Evolutionary conservation across 2,888 invertebrate genomes (phyloP), one percentile per base, ranked within the genome.

Genomic region (Platerodrilus igneus): DNA sequence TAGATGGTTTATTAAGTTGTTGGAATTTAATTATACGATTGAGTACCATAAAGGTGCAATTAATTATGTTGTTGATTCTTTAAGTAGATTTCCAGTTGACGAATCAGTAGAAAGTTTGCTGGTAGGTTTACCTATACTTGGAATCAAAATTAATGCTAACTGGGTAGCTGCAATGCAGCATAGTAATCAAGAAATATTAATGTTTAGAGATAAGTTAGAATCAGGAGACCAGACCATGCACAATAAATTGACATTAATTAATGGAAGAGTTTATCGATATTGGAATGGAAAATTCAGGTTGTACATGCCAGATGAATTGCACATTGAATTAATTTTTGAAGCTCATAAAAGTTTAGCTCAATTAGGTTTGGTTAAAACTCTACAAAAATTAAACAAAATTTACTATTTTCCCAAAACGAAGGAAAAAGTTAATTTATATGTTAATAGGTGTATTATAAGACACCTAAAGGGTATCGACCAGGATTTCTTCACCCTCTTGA

Each of bases 401-500:
- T 37, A 37, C 22, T 60, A 60, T 57, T 62, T 62, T 30, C 55
- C 58, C 1, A 55, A 53, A 39, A 55, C 58, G 55, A 41, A 44
- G 1, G 38, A 48, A 1, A 54, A 51, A 37, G 46, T 57, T 15
- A 37, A 23, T 3, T 58, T 58, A 33, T 59, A 61, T 29, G 47
- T 61, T 3, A 41, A 17, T 0, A 9, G 45, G 1, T 61, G 60
- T 41, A 56, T 42, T 53, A 56, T 2, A 62, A 60, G 33, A 52
- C 52, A 0, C 41, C 40, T 7, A 20, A 36, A 50, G 39, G 60
- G 0, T 13, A 30, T 55, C 1, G 48, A 37, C 4, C 47, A 18
- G 59, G 55, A 1, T 41, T 46, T 17, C 20, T 59, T n/a, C 41
- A 52, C 30, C 56, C 62, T 0, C 66, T 68, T 7, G 57, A 58